A percentile compares a stretch with the other conserved stretches of the same genome.
Conservation (phyloP, 2,797 vertebrate genomes). For the Danio jaintianensis region DNA sequence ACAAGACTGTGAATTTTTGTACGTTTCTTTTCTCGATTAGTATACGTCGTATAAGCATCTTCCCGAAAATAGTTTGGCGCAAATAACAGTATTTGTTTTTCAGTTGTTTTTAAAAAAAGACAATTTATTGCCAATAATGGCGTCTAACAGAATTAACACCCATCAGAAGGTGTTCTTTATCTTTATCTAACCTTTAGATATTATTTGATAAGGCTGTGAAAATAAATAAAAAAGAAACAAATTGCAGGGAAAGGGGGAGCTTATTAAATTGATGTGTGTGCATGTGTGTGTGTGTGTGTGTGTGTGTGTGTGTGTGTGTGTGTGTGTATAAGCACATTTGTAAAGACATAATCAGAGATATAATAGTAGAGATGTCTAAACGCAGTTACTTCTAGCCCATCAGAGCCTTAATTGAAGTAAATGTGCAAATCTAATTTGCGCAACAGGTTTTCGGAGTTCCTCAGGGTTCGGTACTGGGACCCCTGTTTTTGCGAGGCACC, state of each 20-base stretch:
- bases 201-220: constrained; percentile 73
- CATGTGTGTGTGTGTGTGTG: constrained; percentile 37
- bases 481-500: constrained; percentile 60
- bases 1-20: constrained; percentile 81
- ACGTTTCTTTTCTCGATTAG: constrained; percentile 55
- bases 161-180: constrained; percentile 46
- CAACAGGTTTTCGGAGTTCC: constrained; percentile 63
- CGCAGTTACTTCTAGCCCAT: constrained; percentile 77
- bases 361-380: constrained; percentile 72
- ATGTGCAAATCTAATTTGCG: constrained; percentile 60
- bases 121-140: constrained; percentile 33
- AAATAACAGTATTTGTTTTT: constrained; percentile 79
- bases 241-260: constrained; percentile 68
- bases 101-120: constrained; percentile 52
- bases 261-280: constrained; percentile 60
- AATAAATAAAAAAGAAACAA: constrained; percentile 65
- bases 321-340: constrained; percentile 51
- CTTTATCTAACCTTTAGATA: constrained; percentile 46
- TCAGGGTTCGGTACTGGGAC: constrained; percentile 57
- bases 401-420: constrained; percentile 78
- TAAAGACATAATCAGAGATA: constrained; percentile 72
- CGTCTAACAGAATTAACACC: constrained; percentile 43
- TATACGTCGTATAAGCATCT: constrained; percentile 62
- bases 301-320: constrained; percentile 38
- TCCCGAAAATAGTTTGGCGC: constrained; percentile 51